A percentile compares a stretch with the other conserved stretches of the same genome.
Conservation (phyloP, 2,888 invertebrate species). For the Pachliopta kotzebuea region DNA sequence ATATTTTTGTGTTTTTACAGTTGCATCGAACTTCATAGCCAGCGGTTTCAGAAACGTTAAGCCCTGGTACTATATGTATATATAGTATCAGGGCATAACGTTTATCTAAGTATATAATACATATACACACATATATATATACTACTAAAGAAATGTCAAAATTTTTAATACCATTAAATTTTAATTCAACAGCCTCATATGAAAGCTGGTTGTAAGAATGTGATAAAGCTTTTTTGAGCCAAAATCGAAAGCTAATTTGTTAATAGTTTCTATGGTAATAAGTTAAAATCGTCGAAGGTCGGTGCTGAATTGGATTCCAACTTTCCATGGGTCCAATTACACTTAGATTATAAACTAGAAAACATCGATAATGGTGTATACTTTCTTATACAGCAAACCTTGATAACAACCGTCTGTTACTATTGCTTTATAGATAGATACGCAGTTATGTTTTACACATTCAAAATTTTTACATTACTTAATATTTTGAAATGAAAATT, state of each 20-base stretch:
- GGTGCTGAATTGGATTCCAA: conserved; percentile 31
- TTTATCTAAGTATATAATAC: too few relatives aligned
- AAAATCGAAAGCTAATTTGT: not conserved
- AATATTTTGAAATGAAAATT: too few relatives aligned
- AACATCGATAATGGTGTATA: conserved; percentile 32
- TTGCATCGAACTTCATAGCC: too few relatives aligned
- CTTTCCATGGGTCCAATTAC: conserved; percentile 37
- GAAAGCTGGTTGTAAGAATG: not conserved
- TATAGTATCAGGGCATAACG: too few relatives aligned
- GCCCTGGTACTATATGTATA: too few relatives aligned
- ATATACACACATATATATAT: too few relatives aligned
- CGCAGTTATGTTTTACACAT: not conserved
- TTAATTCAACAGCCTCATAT: not conserved
- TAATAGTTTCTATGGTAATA: conserved; percentile 9
- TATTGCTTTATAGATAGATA: conserved; percentile 23
- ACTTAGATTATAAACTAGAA: conserved; percentile 30
- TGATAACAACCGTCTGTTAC: conserved; percentile 5
- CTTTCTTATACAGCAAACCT: conserved; percentile 26
- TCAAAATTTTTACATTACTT: too few relatives aligned
- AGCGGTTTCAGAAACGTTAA: too few relatives aligned
- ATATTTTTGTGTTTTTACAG: too few relatives aligned
- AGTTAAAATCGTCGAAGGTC: conserved; percentile 8
- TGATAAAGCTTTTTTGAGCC: not conserved
- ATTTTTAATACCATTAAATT: too few relatives aligned
- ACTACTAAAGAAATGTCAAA: too few relatives aligned